Percentiles rank a stretch among this genome's conserved stretches.
Conservation (phyloP, 2,888 invertebrate genomes). For the Pterostichus madidus region DNA sequence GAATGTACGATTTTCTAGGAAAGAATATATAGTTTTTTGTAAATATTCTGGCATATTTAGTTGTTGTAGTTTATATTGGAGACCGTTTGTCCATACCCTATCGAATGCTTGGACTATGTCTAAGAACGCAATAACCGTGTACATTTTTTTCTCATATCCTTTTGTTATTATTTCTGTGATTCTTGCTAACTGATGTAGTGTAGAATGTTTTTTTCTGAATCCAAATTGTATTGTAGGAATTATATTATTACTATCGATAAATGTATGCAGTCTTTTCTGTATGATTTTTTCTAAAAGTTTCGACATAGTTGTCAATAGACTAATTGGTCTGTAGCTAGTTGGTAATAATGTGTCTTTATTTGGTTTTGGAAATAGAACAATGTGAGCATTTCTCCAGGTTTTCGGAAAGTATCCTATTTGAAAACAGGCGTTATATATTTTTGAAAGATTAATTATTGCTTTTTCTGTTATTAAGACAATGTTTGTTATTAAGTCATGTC, state of each 20-base stretch:
- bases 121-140: background rate
- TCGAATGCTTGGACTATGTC: slow-evolving; percentile 59
- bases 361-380: slow-evolving; percentile 11
- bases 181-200: background rate
- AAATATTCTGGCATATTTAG: slow-evolving; percentile 25
- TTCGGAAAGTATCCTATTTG: slow-evolving; percentile 73
- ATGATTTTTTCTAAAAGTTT: slow-evolving; percentile 25
- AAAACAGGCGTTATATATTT: slow-evolving; percentile 79
- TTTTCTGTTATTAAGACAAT: slow-evolving; percentile 57
- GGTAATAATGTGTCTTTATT: background rate
- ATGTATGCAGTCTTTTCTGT: background rate
- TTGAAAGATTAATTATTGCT: slow-evolving; percentile 65
- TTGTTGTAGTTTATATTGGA: slow-evolving; percentile 27
- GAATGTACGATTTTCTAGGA: slow-evolving; percentile 69
- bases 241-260: background rate
- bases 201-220: slow-evolving; percentile 10
- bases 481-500: slow-evolving; percentile 14
- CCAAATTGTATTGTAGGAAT: background rate
- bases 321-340: slow-evolving; percentile 46
- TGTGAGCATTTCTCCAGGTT: slow-evolving; percentile 64
- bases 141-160: slow-evolving; percentile 1
- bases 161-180: slow-evolving; percentile 3
- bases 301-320: slow-evolving; percentile 27
- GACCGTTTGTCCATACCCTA: slow-evolving; percentile 50
- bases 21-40: slow-evolving; percentile 69